Conservation (phyloP, 2,797 vertebrate species). For the Onychomys torridus region DNA sequence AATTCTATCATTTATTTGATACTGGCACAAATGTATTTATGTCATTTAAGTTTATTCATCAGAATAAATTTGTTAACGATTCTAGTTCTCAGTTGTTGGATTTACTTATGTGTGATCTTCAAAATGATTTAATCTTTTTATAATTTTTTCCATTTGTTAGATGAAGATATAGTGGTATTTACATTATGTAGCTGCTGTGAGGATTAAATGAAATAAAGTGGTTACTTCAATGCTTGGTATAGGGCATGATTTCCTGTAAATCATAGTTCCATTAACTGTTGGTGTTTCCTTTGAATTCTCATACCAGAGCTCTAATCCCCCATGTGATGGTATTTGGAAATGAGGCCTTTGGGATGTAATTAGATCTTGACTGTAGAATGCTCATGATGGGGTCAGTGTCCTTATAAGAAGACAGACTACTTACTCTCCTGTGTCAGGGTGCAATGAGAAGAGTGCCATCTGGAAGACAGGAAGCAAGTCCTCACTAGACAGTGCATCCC, state of each 20-base stretch:
- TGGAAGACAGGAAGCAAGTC: background rate
- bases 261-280: background rate
- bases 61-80: conserved; percentile 61
- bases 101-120: conserved; percentile 16
- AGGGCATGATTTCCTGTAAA: conserved; percentile 38
- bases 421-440: background rate
- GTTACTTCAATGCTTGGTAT: conserved; percentile 37
- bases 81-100: conserved; percentile 43
- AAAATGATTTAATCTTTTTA: conserved; percentile 59
- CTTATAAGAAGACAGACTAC: background rate
- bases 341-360: background rate
- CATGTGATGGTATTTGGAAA: conserved; percentile 4
- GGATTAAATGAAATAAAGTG: conserved; percentile 56
- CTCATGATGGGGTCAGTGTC: background rate
- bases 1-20: background rate
- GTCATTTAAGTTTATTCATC: conserved; percentile 45
- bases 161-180: conserved; percentile 52
- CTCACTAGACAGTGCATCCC: background rate
- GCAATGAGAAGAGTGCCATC: background rate
- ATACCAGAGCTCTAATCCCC: background rate
- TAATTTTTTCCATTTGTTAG: conserved; percentile 32
- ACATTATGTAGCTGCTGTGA: conserved; percentile 25
- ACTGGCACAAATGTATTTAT: conserved; percentile 27
- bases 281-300: background rate
- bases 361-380: background rate